Conservation (phyloP, 2,113 vertebrate genomes). For the Monarcha castaneiventris region DNA sequence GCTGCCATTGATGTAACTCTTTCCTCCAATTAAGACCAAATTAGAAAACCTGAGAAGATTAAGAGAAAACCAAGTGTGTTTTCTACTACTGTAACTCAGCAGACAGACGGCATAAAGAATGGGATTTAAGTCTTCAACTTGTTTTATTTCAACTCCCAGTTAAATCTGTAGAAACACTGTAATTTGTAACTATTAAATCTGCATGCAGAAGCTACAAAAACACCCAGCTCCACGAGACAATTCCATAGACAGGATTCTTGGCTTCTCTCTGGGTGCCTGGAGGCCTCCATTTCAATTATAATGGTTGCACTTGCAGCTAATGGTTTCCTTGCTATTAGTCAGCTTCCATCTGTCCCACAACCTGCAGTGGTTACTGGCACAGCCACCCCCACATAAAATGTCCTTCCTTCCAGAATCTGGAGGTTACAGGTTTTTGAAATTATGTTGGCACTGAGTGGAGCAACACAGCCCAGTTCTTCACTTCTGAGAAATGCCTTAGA, state of each 20-base stretch:
- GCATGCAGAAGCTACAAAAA: not conserved
- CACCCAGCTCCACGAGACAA: not conserved
- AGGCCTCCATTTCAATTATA: not conserved
- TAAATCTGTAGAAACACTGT: not conserved
- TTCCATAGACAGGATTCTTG: not conserved
- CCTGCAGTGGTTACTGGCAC: not conserved
- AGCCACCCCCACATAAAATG: not conserved
- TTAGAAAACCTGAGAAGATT: not conserved
- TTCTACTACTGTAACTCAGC: not conserved
- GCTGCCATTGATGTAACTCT: not conserved
- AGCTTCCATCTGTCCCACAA: conserved; percentile 22
- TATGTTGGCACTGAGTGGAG: not conserved
- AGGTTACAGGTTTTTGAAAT: not conserved
- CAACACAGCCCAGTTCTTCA: not conserved
- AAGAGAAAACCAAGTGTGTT: not conserved
- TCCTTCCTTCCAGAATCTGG: not conserved
- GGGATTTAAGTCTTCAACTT: not conserved
- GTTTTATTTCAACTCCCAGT: not conserved
- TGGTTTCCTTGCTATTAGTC: conserved; percentile 15
- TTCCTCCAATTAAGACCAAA: not conserved
- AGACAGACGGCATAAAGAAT: not conserved
- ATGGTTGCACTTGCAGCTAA: not conserved
- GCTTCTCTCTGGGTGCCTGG: not conserved
- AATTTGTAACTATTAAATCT: not conserved
- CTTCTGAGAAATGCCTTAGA: not conserved